Base-by-base conservation (phyloP, 2,113 vertebrate genomes). In the Panthera tigris region DNA sequence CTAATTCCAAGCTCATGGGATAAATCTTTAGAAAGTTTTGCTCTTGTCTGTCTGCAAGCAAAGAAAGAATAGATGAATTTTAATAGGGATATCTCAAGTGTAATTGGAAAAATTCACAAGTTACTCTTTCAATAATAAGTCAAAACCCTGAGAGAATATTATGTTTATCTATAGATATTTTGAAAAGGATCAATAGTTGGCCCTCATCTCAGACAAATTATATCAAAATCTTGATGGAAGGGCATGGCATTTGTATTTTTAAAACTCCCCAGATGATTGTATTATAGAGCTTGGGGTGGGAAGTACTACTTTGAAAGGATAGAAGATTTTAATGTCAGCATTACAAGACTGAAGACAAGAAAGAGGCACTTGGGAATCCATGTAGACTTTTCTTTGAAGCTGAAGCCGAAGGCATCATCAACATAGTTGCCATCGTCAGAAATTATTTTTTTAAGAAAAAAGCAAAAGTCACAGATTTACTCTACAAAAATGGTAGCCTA, bases 361-460 rank as follows among this genome's bases (percentile, higher is more conserved):
- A 69, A 48, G 48, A 81, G n/a, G 18, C 57, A 82, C n/a, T 39
- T 81, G 73, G 39, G 41, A 84, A 45, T 76, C 45, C 31, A 5
- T 50, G 29, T 55, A 94, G 48, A 89, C 5, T 86, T 94, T 84
- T 9, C 48, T 85, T 85, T 55, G 45, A 95, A 96, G n/a, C 12
- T 93, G 5, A n/a, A 66, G 12, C 41, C 29, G 82, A 86, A 73
- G 68, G n/a, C 13, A 8, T 92, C 9, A 45, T 29, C 15, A 86
- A 80, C 41, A 39, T 31, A n/a, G 2, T 48, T 92, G 31, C 14
- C n/a, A 73, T 55, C 18, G 13, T 79, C 4, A 83, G 69, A 94
- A 91, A 91, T 74, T n/a, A 55, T 66, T 89, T 89, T 89, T 94
- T 80, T 41, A 82, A 76, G 52, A n/a, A 63, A 92, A 94, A 92